Percentiles rank a stretch among this genome's conserved stretches.
Evolutionary conservation across 2,888 invertebrate species (phyloP).

Genomic region (Phytoseiulus persimilis): DNA sequence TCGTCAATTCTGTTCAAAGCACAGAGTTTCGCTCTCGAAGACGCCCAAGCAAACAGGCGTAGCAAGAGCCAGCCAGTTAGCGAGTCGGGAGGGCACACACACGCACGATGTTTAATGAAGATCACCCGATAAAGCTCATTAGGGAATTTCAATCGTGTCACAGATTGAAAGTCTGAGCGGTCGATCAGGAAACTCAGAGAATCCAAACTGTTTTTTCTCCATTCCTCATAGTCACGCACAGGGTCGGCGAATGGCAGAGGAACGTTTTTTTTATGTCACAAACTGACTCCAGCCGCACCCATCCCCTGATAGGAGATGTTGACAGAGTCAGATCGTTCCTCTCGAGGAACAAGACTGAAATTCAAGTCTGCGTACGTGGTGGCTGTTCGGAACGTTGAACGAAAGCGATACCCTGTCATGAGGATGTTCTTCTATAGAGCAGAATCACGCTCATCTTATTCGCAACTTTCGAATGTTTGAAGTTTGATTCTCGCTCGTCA

Average conservation of each 20-base stretch:
- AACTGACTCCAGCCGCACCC: background rate
- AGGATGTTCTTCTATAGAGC: too few relatives aligned
- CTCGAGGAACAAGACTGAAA: too few relatives aligned
- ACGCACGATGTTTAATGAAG: background rate
- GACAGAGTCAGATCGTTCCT: too few relatives aligned
- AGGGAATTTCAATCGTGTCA: background rate
- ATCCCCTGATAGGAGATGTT: background rate
- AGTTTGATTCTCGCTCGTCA: too few relatives aligned
- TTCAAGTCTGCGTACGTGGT: too few relatives aligned
- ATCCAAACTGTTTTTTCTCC: background rate
- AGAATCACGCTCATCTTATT: too few relatives aligned
- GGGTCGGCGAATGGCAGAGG: background rate
- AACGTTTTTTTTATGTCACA: background rate
- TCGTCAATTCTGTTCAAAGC: background rate
- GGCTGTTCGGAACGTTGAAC: too few relatives aligned
- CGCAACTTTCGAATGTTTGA: too few relatives aligned
- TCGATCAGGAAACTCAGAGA: background rate
- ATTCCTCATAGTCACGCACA: background rate
- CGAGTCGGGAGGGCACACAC: background rate
- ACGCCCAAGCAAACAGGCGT: background rate
- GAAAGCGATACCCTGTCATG: too few relatives aligned
- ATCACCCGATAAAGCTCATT: background rate
- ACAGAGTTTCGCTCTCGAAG: background rate
- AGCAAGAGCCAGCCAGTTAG: background rate
- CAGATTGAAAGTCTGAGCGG: background rate